Evolutionary conservation across 2,888 invertebrate genomes (phyloP), one percentile per base, ranked within the genome.

Genomic region (Busseola fusca): DNA sequence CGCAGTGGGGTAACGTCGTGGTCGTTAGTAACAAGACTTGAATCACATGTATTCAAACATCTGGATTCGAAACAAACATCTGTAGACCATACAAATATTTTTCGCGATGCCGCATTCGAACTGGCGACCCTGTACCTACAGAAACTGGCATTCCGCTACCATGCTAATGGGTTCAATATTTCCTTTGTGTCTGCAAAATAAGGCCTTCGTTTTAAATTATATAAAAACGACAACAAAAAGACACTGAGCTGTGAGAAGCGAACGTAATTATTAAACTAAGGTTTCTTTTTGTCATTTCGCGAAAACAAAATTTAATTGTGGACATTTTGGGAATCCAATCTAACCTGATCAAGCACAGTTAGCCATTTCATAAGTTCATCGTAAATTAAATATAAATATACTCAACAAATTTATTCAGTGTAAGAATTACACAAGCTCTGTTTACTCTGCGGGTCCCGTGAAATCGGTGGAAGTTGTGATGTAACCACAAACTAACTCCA

Each of bases 401-500:
- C 64, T 63, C 34, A 64, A 82, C 63, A 37, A 70, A 82, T 82
- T 68, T 81, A 68, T 80, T 63, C n/a, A 69, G 37, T 68, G 58
- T 72, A 64, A 72, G 72, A 74, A 74, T 80, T 80, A 74, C 73
- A 75, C 68, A 78, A 81, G 52, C 37, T 72, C 70, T 74, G 72
- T 78, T 74, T 76, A 50, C 37, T 63, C 60, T 27, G 50, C 50
- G 50, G 63, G 72, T 69, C 72, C 84, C 74, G 70, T 76, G 78
- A 74, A 81, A 80, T 76, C 72, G 68, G 54, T 60, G 63, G 60
- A 69, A 64, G 60, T 68, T 52, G 63, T 72, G 75, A 71, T 71
- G 69, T 69, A 75, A 82, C 59, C 54, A 27, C 70, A 64, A 74
- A 80, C 74, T 72, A 69, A 82, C 58, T 76, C 72, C 56, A 62